These are phyloP conservation scores for Engraulis encrasicolus DNA, from an alignment of 2,113 vertebrate genomes.

Conservation along the genomic window DNA sequence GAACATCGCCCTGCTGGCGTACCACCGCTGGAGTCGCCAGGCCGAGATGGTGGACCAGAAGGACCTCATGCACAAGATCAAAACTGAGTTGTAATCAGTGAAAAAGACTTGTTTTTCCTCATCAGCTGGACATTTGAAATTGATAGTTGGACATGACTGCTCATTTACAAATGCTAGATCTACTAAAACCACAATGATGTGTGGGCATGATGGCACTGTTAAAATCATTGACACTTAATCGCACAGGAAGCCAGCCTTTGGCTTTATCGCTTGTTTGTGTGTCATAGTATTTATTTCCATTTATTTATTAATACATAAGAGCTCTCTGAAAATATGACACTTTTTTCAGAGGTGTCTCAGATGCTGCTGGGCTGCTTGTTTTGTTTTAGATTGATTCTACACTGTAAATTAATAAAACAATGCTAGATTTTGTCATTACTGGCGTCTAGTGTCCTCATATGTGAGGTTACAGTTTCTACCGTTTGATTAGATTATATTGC, in stretches of 20 bases:
- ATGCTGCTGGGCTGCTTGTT: background rate
- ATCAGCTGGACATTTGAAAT: background rate
- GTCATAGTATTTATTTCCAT: background rate
- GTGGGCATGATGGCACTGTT: background rate
- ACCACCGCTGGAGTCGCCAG: slow-evolving; percentile 92
- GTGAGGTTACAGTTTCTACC: too few species aligned
- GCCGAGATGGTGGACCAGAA: slow-evolving; percentile 94
- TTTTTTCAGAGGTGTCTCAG: background rate
- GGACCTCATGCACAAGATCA: slow-evolving; percentile 96
- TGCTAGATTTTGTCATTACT: too few species aligned
- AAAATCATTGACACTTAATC: background rate
- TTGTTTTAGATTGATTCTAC: background rate
- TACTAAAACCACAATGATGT: too few species aligned
- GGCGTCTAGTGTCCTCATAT: too few species aligned
- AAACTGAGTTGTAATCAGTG: slow-evolving; percentile 86
- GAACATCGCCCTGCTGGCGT: slow-evolving; percentile 93
- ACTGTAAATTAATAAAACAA: too few species aligned
- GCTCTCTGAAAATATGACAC: background rate
- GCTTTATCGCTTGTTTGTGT: background rate
- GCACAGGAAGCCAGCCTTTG: background rate
- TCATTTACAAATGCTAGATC: background rate
- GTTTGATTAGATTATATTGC: too few species aligned
- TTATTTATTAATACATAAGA: background rate
- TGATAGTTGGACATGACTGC: background rate
- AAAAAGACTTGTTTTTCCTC: too few species aligned